Conservation (phyloP, 2,113 vertebrate genomes). For the Python bivittatus region DNA sequence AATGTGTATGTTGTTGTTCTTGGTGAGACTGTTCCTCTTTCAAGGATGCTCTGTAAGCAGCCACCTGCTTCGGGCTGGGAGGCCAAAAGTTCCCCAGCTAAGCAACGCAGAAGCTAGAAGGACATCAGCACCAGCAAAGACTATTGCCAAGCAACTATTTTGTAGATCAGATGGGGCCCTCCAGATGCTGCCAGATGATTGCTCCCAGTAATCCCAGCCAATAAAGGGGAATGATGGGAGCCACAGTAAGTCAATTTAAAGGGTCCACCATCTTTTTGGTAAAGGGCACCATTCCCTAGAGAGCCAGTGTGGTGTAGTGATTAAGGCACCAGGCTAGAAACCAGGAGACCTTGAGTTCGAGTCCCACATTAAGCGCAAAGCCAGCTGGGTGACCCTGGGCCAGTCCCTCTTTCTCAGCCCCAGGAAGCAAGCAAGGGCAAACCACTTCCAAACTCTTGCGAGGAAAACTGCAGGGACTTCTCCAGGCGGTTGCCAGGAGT, state of each 20-base stretch:
- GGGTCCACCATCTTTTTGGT: background rate
- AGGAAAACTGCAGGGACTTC: background rate
- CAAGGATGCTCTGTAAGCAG: background rate
- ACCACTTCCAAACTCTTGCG: background rate
- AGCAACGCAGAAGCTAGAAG: background rate
- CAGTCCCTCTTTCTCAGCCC: background rate
- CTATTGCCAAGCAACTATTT: background rate
- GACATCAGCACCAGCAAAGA: no score
- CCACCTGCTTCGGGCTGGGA: background rate
- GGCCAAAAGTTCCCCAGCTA: background rate
- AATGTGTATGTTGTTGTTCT: background rate
- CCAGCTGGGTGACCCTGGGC: background rate
- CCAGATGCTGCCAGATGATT: background rate
- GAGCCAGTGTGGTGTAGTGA: background rate
- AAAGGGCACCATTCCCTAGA: background rate
- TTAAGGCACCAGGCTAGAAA: background rate
- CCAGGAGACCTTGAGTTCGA: background rate
- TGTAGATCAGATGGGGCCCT: background rate
- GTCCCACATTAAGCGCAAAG: background rate
- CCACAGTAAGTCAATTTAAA: background rate
- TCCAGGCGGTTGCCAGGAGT: background rate
- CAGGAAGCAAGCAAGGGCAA: background rate
- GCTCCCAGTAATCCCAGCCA: no score
- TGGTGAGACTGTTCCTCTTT: background rate
- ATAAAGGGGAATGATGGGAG: background rate